Base-by-base conservation (phyloP, 1,140 invertebrate genomes). In the Drosophila pachea region DNA sequence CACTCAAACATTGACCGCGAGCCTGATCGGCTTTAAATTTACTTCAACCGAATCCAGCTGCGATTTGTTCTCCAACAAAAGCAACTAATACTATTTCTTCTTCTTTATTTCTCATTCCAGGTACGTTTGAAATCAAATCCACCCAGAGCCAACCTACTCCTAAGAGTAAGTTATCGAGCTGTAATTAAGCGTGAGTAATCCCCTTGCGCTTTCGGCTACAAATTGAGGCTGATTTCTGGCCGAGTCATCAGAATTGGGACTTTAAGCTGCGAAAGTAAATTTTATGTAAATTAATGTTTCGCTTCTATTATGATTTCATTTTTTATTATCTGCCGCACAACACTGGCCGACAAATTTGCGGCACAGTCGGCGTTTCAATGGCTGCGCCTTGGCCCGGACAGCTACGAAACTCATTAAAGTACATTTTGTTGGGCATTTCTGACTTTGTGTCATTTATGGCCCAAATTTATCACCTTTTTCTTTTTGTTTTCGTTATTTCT, bases 251-350 rank as follows among this genome's bases (percentile, higher is more conserved):
- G 7, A 14, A 16, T 14, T n/a, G 12, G 5, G 5, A 29, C 48
- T 50, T 7, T 8, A 12, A 22, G 9, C 35, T 36, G 40, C 5
- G 40, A 38, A 71, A 65, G 36, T 56, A 68, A 77, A 72, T 79
- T 74, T 68, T 64, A 77, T 68, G 56, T 59, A 79, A 77, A 79
- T 77, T 77, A 72, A 71, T 68, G 74, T 77, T 75, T 72, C 76
- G 55, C 70, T 69, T 55, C 71, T 74, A 63, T 74, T 56, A 71
- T 75, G 71, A 72, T 72, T 72, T 77, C 58, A 42, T 65, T 74
- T 73, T 76, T 74, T 70, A 69, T 76, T 74, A 76, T 76, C 60
- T 65, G 4, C 35, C n/a, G 55, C 55, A 63, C 35, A 38, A 42
- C 63, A 22, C 32, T 50, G 22, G 40, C 42, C 14, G 62, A 35